Evolutionary conservation across 2,797 vertebrate genomes (phyloP), one percentile per base, ranked within the genome.

Genomic region (Eupleurogrammus muticus): DNA sequence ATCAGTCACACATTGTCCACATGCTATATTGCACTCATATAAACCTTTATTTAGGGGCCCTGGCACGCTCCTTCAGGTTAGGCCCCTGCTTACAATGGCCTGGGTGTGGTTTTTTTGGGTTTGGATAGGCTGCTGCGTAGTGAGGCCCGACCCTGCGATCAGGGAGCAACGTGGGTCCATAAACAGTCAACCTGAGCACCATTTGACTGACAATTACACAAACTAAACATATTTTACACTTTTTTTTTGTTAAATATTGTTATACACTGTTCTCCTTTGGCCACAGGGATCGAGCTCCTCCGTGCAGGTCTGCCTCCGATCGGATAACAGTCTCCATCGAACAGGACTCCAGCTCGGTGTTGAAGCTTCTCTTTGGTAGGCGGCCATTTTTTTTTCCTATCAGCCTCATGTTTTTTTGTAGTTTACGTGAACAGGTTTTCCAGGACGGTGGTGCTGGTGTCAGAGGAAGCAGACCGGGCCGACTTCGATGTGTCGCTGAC

Each of bases 381-480:
- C 54, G 40, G 76, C 60, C 75, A 57, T 84, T 61, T 68, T 40
- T 40, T 40, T 28, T 28, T 28, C 28, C 61, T 38, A 71, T 47
- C 52, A 50, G 66, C 58, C 63, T 80, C 40, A 14, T 64, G 58
- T 68, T 74, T 77, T 81, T 75, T 77, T 81, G 76, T 79, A 80
- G 73, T 88, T 86, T 28, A 21, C 81, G 79, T 73, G 49, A 40
- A n/a, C n/a, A n/a, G n/a, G n/a, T n/a, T n/a, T 73, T 49, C 34
- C 5, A 70, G 38, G 46, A 65, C 1, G 53, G 65, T 19, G 77
- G 53, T 19, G 61, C 42, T 36, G 46, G 59, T 61, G 79, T 92
- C 89, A 93, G 67, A 98, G 94, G 90, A 99, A 99, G 93, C 98
- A 99, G 38, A 99, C 96, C 0, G 94, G 94, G 46, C 97, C 95